Evolutionary conservation across 2,888 invertebrate genomes (phyloP).

Genomic region (Eretmocerus hayati): DNA sequence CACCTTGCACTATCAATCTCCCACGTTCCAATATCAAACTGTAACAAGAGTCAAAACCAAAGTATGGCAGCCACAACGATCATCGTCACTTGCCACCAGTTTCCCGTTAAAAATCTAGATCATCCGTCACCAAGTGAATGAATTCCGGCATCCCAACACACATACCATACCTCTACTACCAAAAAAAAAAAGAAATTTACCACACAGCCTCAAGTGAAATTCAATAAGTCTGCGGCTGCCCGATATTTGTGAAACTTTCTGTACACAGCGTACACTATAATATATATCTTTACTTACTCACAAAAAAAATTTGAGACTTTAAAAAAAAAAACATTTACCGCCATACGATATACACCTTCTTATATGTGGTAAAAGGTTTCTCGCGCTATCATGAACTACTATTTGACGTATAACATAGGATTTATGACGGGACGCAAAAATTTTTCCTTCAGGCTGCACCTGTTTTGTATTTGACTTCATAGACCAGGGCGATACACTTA

Average conservation of each 20-base stretch:
- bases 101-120: neutral
- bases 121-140: neutral
- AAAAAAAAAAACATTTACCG: neutral
- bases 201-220: conserved; percentile 19
- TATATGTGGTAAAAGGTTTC: too few relatives aligned
- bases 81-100: too few relatives aligned
- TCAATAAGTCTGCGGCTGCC: conserved; percentile 13
- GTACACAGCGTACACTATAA: too few relatives aligned
- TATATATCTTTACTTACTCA: too few relatives aligned
- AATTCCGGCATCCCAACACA: neutral
- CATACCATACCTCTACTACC: too few relatives aligned
- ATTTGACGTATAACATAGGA: too few relatives aligned
- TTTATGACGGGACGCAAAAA: conserved; percentile 8
- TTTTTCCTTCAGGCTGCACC: neutral
- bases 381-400: too few relatives aligned
- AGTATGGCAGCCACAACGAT: too few relatives aligned
- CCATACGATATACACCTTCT: too few relatives aligned
- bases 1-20: too few relatives aligned
- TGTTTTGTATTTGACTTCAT: conserved; percentile 4
- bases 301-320: conserved; percentile 5
- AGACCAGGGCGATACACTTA: neutral
- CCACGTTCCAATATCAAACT: too few relatives aligned
- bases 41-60: too few relatives aligned
- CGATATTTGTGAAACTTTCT: conserved; percentile 23
- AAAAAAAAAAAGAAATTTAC: neutral